Conservation (phyloP, 1,140 invertebrate genomes). For the Eupeodes corollae region DNA sequence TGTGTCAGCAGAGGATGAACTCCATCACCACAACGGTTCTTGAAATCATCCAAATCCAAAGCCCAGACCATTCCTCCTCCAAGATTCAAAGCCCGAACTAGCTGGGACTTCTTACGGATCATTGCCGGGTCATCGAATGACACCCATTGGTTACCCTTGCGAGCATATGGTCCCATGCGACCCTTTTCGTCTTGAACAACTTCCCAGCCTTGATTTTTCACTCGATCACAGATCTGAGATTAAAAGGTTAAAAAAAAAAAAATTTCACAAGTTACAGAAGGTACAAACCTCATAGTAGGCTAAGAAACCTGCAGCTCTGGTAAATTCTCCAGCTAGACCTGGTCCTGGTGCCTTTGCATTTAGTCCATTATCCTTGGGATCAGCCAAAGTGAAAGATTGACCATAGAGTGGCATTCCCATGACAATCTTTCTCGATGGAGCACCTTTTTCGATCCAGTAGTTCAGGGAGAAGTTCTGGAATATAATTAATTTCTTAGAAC, state of each 20-base stretch:
- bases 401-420: constrained; percentile 89
- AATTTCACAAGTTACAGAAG: background rate
- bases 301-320: constrained; percentile 70
- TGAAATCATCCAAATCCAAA: constrained; percentile 76
- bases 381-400: constrained; percentile 62
- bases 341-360: constrained; percentile 62
- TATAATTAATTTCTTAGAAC: constrained; percentile 10
- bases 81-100: constrained; percentile 59
- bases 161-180: constrained; percentile 77
- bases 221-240: constrained; percentile 62
- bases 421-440: constrained; percentile 64
- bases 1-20: constrained; percentile 61
- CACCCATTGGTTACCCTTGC: constrained; percentile 78
- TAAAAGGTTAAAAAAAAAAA: background rate
- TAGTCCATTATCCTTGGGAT: constrained; percentile 49
- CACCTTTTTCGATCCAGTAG: constrained; percentile 78
- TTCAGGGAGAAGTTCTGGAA: constrained; percentile 72
- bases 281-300: constrained; percentile 70
- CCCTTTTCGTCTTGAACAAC: constrained; percentile 61
- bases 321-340: constrained; percentile 69
- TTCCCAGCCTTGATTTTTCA: constrained; percentile 65
- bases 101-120: constrained; percentile 65
- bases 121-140: constrained; percentile 74
- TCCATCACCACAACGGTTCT: constrained; percentile 60
- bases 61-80: constrained; percentile 88